Conservation (phyloP, 2,113 vertebrate genomes). For the Fregetta grallaria region DNA sequence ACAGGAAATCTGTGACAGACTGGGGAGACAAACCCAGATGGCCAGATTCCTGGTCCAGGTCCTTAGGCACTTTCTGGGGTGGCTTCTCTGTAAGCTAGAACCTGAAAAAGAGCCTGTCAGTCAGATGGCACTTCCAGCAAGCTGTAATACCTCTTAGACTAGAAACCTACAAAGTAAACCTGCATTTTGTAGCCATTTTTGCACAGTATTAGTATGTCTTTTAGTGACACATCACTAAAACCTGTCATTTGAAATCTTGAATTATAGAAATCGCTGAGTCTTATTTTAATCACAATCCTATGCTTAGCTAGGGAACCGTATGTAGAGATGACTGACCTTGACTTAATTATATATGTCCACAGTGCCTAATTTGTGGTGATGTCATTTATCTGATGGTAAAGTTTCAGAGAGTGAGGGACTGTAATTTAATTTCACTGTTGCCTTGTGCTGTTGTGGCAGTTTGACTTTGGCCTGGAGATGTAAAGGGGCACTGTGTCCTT, state of each 20-base stretch:
- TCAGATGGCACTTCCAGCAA: not conserved
- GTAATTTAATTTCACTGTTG: conserved; percentile 1
- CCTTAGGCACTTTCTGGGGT: not conserved
- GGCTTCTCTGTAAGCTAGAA: not conserved
- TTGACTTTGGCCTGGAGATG: not conserved
- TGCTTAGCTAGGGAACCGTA: not conserved
- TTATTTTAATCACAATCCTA: not conserved
- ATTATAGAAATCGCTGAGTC: not conserved
- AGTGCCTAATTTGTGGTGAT: not conserved
- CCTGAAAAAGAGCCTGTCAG: not conserved
- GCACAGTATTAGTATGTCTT: not conserved
- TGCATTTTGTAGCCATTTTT: not conserved
- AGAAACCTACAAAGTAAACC: not conserved
- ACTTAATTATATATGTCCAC: not conserved
- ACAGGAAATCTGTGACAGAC: not conserved
- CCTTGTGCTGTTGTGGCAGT: not conserved
- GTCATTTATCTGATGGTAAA: conserved; percentile 5
- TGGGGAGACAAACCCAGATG: not conserved
- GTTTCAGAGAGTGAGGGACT: not conserved
- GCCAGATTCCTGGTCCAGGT: not conserved
- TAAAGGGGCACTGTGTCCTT: not conserved
- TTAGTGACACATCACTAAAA: not conserved
- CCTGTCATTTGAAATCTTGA: not conserved
- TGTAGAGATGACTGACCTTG: not conserved
- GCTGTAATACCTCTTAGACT: not conserved